Conservation (phyloP, 2,113 vertebrate species). For the Osmerus mordax region DNA sequence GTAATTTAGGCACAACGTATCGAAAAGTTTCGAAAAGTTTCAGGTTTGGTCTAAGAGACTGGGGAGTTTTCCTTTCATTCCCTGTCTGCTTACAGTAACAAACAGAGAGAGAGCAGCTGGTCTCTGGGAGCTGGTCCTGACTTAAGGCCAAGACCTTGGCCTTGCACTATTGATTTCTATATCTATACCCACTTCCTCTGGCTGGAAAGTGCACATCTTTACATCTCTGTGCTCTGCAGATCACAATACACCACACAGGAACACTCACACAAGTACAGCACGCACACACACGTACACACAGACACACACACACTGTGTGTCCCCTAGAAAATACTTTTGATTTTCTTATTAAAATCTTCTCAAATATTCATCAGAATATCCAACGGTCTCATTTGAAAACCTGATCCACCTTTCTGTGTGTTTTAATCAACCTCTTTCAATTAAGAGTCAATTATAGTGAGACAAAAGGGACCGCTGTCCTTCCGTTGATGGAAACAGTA, state of each 20-base stretch:
- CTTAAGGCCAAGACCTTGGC: slow-evolving; percentile 30
- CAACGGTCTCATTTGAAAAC: slow-evolving; percentile 8
- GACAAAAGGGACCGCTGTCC: slow-evolving; percentile 26
- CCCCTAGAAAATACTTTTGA: background rate
- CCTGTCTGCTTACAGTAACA: no score
- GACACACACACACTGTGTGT: background rate
- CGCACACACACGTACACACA: background rate
- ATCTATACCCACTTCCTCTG: slow-evolving; percentile 15
- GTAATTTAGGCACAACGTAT: no score
- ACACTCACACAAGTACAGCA: background rate
- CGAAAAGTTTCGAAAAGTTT: no score
- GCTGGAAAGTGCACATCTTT: background rate
- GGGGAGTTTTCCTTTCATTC: background rate
- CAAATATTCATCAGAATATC: slow-evolving; percentile 5
- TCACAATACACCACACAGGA: background rate
- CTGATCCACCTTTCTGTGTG: background rate
- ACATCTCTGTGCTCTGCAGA: background rate
- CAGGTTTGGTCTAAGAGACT: no score
- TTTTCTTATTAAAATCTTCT: background rate
- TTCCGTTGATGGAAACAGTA: background rate
- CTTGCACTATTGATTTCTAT: slow-evolving; percentile 42
- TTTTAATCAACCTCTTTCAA: slow-evolving; percentile 39
- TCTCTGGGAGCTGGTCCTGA: slow-evolving; percentile 7
- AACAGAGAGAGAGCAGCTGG: background rate
- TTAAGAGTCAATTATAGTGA: slow-evolving; percentile 37